phyloP scores from a whole-genome alignment of 2,888 invertebrate species.

The Eudasyphora cyanicolor region DNA sequence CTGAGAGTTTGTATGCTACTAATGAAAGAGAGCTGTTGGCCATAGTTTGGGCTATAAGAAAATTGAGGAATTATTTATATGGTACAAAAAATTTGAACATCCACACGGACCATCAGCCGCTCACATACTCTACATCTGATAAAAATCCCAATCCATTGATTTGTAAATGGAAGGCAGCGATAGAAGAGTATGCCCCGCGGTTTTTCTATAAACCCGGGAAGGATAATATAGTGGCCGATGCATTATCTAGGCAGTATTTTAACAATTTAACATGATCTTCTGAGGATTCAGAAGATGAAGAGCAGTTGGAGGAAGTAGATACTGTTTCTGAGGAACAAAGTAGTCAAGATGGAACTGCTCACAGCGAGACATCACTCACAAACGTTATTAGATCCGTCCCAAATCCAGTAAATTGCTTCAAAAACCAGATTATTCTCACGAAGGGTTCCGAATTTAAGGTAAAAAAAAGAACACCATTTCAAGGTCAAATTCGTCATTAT shows the following conservation, averaged over 20 bases:
- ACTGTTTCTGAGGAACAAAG: not conserved
- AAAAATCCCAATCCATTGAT: slow-evolving; percentile 19
- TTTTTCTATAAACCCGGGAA: slow-evolving; percentile 32
- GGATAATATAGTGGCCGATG: slow-evolving; percentile 38
- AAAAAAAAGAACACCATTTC: no score
- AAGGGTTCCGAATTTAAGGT: no score
- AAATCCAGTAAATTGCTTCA: slow-evolving; percentile 55
- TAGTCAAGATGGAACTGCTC: not conserved
- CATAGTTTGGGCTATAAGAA: slow-evolving; percentile 25
- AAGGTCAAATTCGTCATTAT: no score
- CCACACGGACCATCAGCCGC: slow-evolving; percentile 35
- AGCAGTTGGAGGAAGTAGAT: no score
- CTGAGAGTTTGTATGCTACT: no score
- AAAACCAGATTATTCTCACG: slow-evolving; percentile 52
- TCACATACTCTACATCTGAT: slow-evolving; percentile 26
- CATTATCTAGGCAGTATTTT: slow-evolving; percentile 29
- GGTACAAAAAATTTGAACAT: slow-evolving; percentile 37
- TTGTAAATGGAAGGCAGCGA: slow-evolving; percentile 38
- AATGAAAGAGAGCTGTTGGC: no score
- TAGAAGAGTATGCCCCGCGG: slow-evolving; percentile 30
- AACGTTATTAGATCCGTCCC: slow-evolving; percentile 43
- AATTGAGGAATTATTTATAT: slow-evolving; percentile 30
- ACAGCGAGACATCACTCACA: slow-evolving; percentile 47
- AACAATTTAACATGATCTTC: no score
- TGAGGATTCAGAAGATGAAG: no score